Evolutionary conservation across 53 echinoderm and acorn worm genomes (phyloP).

Genomic region (Stichopus horrens): DNA sequence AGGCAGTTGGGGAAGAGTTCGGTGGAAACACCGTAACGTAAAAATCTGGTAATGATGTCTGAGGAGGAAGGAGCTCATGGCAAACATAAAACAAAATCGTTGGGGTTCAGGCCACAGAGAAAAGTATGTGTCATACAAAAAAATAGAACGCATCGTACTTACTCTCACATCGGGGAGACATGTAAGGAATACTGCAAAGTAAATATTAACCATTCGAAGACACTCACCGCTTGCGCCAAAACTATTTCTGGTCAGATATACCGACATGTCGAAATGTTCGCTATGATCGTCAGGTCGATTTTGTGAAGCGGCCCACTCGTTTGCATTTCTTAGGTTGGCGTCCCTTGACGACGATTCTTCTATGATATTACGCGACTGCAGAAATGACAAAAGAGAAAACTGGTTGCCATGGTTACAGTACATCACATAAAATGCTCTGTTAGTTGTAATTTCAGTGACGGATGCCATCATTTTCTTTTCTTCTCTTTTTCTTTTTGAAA

Average conservation of each 20-base stretch:
- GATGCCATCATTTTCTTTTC: no score
- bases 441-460: no score
- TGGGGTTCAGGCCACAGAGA: neutral
- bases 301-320: slow-evolving; percentile 24
- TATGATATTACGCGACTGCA: slow-evolving; percentile 23
- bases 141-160: no score
- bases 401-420: neutral
- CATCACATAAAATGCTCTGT: no score
- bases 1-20: no score
- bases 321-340: slow-evolving; percentile 9
- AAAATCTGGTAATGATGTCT: no score
- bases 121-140: neutral
- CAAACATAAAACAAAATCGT: no score
- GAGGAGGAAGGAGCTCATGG: no score
- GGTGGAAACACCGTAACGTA: no score
- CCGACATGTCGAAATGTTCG: slow-evolving; percentile 29
- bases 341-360: neutral
- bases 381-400: neutral
- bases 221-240: slow-evolving; percentile 38
- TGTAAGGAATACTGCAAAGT: no score
- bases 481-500: no score
- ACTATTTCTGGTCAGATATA: slow-evolving; percentile 9
- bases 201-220: neutral
- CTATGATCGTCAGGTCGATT: neutral
- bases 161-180: no score